Percentiles rank a stretch among this genome's conserved stretches.
Conservation (phyloP, 2,113 vertebrate genomes). For the Xiphophorus maculatus region DNA sequence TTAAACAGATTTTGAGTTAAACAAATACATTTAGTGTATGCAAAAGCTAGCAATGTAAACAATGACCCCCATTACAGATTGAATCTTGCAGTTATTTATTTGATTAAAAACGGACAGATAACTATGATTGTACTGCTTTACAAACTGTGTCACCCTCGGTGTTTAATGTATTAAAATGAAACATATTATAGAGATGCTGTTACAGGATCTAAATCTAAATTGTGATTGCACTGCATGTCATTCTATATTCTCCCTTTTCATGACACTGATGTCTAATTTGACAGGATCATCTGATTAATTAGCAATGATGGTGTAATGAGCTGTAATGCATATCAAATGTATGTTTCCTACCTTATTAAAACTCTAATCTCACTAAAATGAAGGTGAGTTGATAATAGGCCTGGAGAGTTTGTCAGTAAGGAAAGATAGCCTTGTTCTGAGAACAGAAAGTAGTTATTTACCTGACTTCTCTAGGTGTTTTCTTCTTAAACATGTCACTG, state of each 20-base stretch:
- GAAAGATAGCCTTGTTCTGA: conserved; percentile 20
- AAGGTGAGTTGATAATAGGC: conserved; percentile 16
- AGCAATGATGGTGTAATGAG: neutral
- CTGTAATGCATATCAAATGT: conserved; percentile 11
- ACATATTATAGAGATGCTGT: neutral
- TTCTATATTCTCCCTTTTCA: conserved; percentile 25
- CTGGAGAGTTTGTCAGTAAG: conserved; percentile 30
- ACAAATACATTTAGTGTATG: neutral
- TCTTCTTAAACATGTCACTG: neutral
- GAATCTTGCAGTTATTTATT: conserved; percentile 29
- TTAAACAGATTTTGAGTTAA: neutral
- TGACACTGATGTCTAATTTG: conserved; percentile 19
- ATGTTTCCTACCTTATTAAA: conserved; percentile 12
- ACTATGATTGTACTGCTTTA: conserved; percentile 12
- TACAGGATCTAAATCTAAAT: neutral
- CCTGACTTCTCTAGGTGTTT: conserved; percentile 10
- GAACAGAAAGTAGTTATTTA: conserved; percentile 36
- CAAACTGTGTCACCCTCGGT: conserved; percentile 10
- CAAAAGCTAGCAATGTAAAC: neutral
- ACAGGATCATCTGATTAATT: conserved; percentile 9
- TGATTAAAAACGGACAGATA: conserved; percentile 5
- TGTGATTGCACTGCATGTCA: neutral
- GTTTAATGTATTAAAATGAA: conserved; percentile 11
- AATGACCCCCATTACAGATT: conserved; percentile 10
- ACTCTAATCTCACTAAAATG: conserved; percentile 31